phyloP scores from a whole-genome alignment of 2,797 vertebrate species.

The Mus minutoides region DNA sequence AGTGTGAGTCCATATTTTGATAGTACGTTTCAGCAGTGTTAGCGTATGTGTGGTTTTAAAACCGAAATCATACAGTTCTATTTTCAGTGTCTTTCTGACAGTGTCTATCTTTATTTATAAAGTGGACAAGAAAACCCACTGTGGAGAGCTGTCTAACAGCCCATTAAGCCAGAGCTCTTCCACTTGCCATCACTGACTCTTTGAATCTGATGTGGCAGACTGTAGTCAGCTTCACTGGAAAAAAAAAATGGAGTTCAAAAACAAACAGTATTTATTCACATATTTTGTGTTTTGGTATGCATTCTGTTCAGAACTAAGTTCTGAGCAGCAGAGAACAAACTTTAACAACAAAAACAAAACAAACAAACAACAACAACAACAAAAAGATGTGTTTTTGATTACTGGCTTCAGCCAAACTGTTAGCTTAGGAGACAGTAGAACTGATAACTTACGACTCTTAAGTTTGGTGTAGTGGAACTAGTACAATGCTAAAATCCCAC shows the following conservation, averaged over 20 bases:
- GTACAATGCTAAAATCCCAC: not conserved
- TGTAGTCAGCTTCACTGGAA: not conserved
- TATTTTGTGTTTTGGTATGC: constrained; percentile 50
- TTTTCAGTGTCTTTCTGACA: constrained; percentile 34
- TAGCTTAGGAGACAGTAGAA: not conserved
- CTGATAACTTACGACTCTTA: constrained; percentile 51
- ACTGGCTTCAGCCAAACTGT: constrained; percentile 37
- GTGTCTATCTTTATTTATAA: constrained; percentile 47
- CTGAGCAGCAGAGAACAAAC: constrained; percentile 46
- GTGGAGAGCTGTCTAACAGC: constrained; percentile 16
- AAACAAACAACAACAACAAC: constrained; percentile 36
- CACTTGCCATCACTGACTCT: constrained; percentile 31
- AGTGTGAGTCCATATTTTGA: not conserved
- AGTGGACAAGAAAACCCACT: not conserved
- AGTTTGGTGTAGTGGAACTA: not conserved
- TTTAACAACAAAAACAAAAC: not conserved
- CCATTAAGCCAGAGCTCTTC: constrained; percentile 46
- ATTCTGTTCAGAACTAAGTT: constrained; percentile 57
- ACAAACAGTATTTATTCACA: not conserved
- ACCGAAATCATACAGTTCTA: fast-evolving
- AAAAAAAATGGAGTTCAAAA: constrained; percentile 48
- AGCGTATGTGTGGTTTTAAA: not conserved
- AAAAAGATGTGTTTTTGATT: constrained; percentile 26
- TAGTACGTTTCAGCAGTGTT: constrained; percentile 12
- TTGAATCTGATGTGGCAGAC: constrained; percentile 58